Conservation (phyloP, 2,797 vertebrate genomes). For the Margarornis squamiger region DNA sequence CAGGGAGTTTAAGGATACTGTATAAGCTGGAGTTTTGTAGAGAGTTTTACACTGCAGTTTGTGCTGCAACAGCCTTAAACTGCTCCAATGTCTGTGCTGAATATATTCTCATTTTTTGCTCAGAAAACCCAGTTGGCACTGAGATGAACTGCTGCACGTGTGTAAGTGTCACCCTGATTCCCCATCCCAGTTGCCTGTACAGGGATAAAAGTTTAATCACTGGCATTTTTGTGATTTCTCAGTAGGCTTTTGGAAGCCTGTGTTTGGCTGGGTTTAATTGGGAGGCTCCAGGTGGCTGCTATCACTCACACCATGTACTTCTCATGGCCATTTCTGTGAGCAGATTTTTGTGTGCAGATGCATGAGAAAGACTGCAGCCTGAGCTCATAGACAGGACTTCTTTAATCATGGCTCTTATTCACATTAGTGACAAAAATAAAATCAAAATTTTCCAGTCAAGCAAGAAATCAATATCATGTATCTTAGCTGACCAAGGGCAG, state of each 20-base stretch:
- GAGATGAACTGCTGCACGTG: background rate
- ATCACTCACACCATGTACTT: background rate
- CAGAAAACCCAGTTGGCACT: background rate
- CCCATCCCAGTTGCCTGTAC: accelerated
- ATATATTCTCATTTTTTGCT: background rate
- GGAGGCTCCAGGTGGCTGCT: background rate
- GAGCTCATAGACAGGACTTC: background rate
- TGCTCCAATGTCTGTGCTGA: background rate
- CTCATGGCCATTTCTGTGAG: background rate
- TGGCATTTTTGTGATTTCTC: background rate
- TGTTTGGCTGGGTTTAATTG: accelerated
- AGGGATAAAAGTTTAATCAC: background rate
- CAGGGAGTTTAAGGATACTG: background rate
- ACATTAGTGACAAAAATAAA: background rate
- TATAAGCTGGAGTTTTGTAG: background rate
- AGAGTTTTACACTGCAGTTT: background rate
- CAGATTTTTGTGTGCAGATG: background rate
- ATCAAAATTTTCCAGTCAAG: background rate
- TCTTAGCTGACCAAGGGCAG: background rate
- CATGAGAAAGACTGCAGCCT: background rate
- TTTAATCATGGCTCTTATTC: background rate
- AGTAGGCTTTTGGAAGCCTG: background rate
- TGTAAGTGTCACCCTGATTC: background rate
- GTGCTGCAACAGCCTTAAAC: background rate
- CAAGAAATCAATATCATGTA: background rate